Percentiles rank a stretch among this genome's conserved stretches.
Evolutionary conservation across 1,140 invertebrate species (phyloP).

Genomic region (Hetaerina americana): DNA sequence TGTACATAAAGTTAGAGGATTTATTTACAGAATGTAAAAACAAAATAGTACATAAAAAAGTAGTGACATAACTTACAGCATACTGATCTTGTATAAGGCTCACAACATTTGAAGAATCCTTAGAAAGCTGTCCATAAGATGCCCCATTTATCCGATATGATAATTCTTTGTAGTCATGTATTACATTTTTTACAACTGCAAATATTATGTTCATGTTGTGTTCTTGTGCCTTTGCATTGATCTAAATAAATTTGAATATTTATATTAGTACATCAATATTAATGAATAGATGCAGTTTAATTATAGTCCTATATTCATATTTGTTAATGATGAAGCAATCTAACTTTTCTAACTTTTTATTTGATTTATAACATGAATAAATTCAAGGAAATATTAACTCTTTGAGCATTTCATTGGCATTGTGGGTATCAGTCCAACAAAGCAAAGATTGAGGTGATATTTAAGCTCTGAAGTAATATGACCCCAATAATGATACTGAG

Average conservation of each 20-base stretch:
- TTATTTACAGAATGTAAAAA: too few relatives aligned
- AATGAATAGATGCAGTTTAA: constrained; percentile 6
- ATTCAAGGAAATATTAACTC: too few relatives aligned
- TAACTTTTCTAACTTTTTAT: too few relatives aligned
- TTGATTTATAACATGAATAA: too few relatives aligned
- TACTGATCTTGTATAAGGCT: constrained; percentile 57
- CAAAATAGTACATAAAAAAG: constrained; percentile 20
- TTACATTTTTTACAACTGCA: constrained; percentile 48
- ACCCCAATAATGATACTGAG: too few relatives aligned
- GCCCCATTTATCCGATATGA: constrained; percentile 44
- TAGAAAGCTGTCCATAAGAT: constrained; percentile 47
- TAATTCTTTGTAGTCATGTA: constrained; percentile 47
- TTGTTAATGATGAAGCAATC: too few relatives aligned
- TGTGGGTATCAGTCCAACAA: too few relatives aligned
- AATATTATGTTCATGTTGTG: constrained; percentile 60
- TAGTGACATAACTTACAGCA: constrained; percentile 34
- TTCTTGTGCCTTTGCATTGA: constrained; percentile 41
- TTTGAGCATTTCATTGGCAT: too few relatives aligned
- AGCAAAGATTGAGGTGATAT: too few relatives aligned
- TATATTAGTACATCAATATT: neutral
- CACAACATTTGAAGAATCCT: constrained; percentile 62
- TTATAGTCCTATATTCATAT: constrained; percentile 9
- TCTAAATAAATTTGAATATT: constrained; percentile 29
- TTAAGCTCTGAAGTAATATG: too few relatives aligned
- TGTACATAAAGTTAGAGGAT: neutral